Evolutionary conservation across 2,888 invertebrate genomes (phyloP), one percentile per base, ranked within the genome.

Genomic region (Volucella zonaria): DNA sequence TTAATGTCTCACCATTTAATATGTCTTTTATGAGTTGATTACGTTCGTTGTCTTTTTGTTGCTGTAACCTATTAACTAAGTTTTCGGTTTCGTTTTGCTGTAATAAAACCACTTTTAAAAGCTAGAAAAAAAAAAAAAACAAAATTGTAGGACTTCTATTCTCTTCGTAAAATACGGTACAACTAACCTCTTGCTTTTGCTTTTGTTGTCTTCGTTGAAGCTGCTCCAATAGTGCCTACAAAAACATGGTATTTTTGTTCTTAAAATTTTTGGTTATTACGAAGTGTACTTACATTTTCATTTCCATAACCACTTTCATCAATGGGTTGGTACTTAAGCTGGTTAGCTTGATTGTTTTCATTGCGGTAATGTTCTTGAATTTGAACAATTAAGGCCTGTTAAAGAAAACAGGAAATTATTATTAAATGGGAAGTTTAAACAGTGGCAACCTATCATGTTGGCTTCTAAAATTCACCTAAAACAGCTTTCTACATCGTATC

Each of bases 391-490:
- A 87, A 86, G 85, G 87, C 85, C 87, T 86, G 43, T 8, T 18
- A 59, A 1, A 38, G 8, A 38, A 2, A 87, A 96, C 23, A 23
- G 1, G 1, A 23, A 23, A 23, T 23, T 2, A 3, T 3, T 0
- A 23, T 4, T 23, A 96, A 88, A 94, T 95, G 47, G 95, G 96
- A 87, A 93, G 93, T 64, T 94, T 96, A 14, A 93, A 93, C 75
- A 94, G 95, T 42, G 93, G 96, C 73, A 95, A 95, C 91, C 95
- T 96, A 59, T 93, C 96, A 31, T 93, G 93, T 12, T 92, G 96
- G 11, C 93, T 93, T 89, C 92, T 94, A 2, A 94, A 95, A 88
- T 92, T 94, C 23, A 18, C 2, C 2, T 23, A 4, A 23, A 23
- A 23, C 23, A 23, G 23, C 23, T 23, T 23, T 3, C 23, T 2